Base-by-base conservation (phyloP, 2,888 invertebrate genomes). In the Conistra vaccinii region DNA sequence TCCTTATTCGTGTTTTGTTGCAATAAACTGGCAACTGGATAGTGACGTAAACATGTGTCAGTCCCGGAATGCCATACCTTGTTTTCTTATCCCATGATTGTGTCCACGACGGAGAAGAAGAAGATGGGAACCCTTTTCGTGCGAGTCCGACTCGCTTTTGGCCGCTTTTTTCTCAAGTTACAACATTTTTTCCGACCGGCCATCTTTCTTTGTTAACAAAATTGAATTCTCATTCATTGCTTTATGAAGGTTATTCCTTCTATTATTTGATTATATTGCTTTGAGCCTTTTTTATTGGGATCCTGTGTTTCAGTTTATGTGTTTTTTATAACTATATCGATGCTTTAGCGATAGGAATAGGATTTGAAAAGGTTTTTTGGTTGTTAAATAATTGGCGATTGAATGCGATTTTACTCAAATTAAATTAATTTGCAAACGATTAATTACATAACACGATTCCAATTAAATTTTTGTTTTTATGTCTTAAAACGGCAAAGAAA, bases 161-260 rank as follows among this genome's bases (percentile, higher is more conserved):
- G 2, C 29, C n/a, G 17, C 20, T 67, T 29, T 61, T 70, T 48
- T 48, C 10, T 66, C 17, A 39, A 67, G 32, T 26, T 26, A 51
- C 53, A 58, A 48, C 12, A 12, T 76, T 80, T 81, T 83, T 80
- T 89, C 87, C 90, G 84, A 81, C 51, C 85, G 80, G 86, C 90
- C 90, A 92, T 93, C 92, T 93, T 92, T 93, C 93, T 94, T 94
- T 93, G 92, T 93, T 94, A 92, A 91, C 90, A 87, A 93, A 94
- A 94, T 94, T 94, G 92, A 93, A 93, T 94, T 91, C 90, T 88
- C 91, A 93, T 94, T 93, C 91, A 94, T 92, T 91, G 91, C 89
- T 92, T 92, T 92, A 92, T 92, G 90, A 86, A 90, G 90, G 91
- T 89, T 90, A 91, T 92, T 90, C 87, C 85, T 88, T 88, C 90